Percentiles rank a stretch among this genome's conserved stretches.
phyloP scores from a whole-genome alignment of 1,140 invertebrate species.

The Drosophila bipectinata region DNA sequence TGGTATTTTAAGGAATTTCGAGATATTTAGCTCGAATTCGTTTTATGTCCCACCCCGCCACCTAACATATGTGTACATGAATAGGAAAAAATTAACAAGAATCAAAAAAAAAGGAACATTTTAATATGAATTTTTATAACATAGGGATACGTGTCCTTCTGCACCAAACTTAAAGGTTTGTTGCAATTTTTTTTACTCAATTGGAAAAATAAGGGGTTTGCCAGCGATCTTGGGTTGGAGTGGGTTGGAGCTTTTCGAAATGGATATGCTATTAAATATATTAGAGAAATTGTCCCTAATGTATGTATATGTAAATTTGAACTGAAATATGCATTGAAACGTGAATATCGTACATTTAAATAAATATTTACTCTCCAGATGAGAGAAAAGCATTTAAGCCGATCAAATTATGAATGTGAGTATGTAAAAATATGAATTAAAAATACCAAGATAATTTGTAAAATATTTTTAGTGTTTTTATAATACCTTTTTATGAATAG shows the following conservation, averaged over 20 bases:
- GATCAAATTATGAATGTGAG: neutral
- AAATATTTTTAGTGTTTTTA: slow-evolving; percentile 68
- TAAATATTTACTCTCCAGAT: slow-evolving; percentile 31
- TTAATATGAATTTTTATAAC: slow-evolving; percentile 73
- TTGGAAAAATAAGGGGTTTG: neutral
- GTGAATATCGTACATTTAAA: slow-evolving; percentile 48
- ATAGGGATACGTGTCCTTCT: slow-evolving; percentile 48
- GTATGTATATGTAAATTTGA: slow-evolving; percentile 50
- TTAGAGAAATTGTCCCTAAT: slow-evolving; percentile 61
- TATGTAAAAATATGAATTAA: neutral
- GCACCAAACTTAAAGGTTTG: slow-evolving; percentile 42
- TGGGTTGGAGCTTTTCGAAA: slow-evolving; percentile 9
- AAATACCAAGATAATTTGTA: slow-evolving; percentile 37
- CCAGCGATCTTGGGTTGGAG: neutral
- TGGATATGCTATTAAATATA: slow-evolving; percentile 43
- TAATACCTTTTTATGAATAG: slow-evolving; percentile 66
- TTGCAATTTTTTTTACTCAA: slow-evolving; percentile 64
- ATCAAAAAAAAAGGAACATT: slow-evolving; percentile 27
- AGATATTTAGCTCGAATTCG: slow-evolving; percentile 56
- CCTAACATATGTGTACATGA: slow-evolving; percentile 6
- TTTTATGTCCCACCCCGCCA: slow-evolving; percentile 51
- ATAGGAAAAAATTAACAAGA: slow-evolving; percentile 8
- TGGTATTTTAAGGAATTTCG: slow-evolving; percentile 50
- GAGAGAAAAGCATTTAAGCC: slow-evolving; percentile 63
- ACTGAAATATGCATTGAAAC: slow-evolving; percentile 38